Conservation (phyloP, 2,888 invertebrate species). For the Thumatha senex region DNA sequence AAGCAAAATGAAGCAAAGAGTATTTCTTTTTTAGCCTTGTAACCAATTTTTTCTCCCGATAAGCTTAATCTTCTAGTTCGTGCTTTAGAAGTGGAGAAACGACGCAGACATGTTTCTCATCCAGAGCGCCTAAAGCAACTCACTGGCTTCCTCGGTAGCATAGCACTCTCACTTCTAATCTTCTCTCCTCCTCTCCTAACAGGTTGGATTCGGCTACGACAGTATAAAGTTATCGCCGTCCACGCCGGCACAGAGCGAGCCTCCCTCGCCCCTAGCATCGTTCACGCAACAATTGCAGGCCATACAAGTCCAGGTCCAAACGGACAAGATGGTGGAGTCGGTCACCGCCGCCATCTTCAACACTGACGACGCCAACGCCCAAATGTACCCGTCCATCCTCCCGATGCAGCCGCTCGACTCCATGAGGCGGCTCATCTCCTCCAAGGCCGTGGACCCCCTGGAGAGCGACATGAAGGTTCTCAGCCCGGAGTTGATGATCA, state of each 20-base stretch:
- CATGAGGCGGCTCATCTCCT: slow-evolving; percentile 60
- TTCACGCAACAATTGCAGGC: slow-evolving; percentile 77
- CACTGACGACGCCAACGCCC: slow-evolving; percentile 59
- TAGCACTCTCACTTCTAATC: no score
- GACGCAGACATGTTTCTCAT: no score
- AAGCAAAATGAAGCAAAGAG: no score
- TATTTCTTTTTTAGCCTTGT: no score
- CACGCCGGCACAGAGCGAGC: slow-evolving; percentile 57
- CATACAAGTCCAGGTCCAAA: slow-evolving; percentile 77
- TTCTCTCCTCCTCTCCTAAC: slow-evolving; percentile 6
- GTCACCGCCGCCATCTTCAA: slow-evolving; percentile 80
- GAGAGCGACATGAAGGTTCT: slow-evolving; percentile 63
- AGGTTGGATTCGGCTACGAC: slow-evolving; percentile 70
- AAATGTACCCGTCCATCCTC: slow-evolving; percentile 62
- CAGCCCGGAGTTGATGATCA: slow-evolving; percentile 61
- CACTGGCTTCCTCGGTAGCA: no score
- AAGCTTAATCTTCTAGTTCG: no score
- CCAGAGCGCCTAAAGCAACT: no score
- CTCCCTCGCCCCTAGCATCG: slow-evolving; percentile 65
- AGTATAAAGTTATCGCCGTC: slow-evolving; percentile 82
- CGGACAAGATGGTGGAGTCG: slow-evolving; percentile 80
- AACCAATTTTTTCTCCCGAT: no score
- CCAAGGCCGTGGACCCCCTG: slow-evolving; percentile 51
- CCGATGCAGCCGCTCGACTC: slow-evolving; percentile 42
- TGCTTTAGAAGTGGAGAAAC: no score